A percentile compares a stretch with the other conserved stretches of the same genome.
Conservation (phyloP, 2,797 vertebrate species). For the Leontopithecus rosalia region DNA sequence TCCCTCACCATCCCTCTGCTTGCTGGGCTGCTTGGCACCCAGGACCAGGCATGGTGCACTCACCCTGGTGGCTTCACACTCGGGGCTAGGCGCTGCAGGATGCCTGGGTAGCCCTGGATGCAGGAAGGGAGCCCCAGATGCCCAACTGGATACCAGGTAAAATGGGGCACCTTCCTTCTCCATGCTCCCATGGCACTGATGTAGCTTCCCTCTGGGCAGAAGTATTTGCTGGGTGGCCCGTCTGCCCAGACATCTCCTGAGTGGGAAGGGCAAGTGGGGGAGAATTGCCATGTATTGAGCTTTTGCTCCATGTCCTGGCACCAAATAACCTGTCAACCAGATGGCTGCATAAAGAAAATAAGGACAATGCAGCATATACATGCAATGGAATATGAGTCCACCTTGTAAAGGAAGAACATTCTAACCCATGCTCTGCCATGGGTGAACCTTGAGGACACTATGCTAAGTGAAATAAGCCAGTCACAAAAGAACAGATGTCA, state of each 20-base stretch:
- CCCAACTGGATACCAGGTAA: not conserved
- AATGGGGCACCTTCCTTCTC: not conserved
- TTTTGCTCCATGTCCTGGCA: not conserved
- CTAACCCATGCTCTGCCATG: not conserved
- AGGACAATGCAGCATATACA: not conserved
- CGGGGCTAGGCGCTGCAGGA: fast-evolving
- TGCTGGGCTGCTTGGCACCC: not conserved
- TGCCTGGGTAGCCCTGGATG: not conserved
- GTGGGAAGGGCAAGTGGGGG: not conserved
- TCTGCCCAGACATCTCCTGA: no score
- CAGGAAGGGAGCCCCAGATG: not conserved
- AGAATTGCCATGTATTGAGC: not conserved
- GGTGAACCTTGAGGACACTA: not conserved
- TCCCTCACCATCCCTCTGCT: not conserved
- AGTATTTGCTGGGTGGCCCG: not conserved
- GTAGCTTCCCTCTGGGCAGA: not conserved
- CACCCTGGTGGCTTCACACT: fast-evolving
- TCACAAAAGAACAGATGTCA: not conserved
- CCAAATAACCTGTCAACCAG: not conserved
- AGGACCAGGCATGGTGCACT: not conserved
- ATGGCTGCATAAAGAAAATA: not conserved
- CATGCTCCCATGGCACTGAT: fast-evolving
- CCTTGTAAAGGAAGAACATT: not conserved
- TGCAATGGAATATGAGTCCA: not conserved
- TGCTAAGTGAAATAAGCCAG: not conserved